phyloP scores from a whole-genome alignment of 2,113 vertebrate species.

The Sitta europaea region DNA sequence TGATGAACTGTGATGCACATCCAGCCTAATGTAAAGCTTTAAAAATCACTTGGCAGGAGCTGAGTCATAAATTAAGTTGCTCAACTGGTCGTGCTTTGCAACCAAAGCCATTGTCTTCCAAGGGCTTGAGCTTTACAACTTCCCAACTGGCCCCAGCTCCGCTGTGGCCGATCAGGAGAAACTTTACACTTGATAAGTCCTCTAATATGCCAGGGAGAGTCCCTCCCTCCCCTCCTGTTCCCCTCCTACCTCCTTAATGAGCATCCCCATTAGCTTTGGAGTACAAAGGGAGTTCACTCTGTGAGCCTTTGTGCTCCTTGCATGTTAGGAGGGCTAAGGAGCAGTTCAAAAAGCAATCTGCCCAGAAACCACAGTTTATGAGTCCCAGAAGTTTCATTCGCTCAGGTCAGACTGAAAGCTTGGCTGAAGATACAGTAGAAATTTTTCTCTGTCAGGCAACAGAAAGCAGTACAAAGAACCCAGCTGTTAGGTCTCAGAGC shows the following conservation, averaged over 20 bases:
- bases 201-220: not conserved
- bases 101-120: conserved; percentile 2
- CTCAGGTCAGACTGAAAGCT: conserved; percentile 81
- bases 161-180: not conserved
- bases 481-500: conserved; percentile 93
- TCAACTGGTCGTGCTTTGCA: not conserved
- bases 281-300: conserved; percentile 69
- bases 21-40: not conserved
- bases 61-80: not conserved
- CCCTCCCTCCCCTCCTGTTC: not conserved
- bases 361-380: conserved; percentile 78
- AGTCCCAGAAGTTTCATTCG: conserved; percentile 74
- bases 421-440: conserved; percentile 78
- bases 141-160: not conserved
- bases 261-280: conserved; percentile 57
- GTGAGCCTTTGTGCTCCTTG: conserved; percentile 65
- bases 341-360: conserved; percentile 72
- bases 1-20: not conserved
- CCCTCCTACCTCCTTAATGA: conserved; percentile 35
- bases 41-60: conserved; percentile 46
- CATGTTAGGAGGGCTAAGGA: conserved; percentile 55
- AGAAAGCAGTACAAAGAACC: conserved; percentile 88
- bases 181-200: not conserved
- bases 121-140: not conserved
- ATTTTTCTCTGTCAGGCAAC: conserved; percentile 97